Percentiles rank a stretch among this genome's conserved stretches.
These are phyloP conservation scores for Drusus annulatus DNA, from an alignment of 1,140 invertebrate genomes.

Conservation along the genomic window DNA sequence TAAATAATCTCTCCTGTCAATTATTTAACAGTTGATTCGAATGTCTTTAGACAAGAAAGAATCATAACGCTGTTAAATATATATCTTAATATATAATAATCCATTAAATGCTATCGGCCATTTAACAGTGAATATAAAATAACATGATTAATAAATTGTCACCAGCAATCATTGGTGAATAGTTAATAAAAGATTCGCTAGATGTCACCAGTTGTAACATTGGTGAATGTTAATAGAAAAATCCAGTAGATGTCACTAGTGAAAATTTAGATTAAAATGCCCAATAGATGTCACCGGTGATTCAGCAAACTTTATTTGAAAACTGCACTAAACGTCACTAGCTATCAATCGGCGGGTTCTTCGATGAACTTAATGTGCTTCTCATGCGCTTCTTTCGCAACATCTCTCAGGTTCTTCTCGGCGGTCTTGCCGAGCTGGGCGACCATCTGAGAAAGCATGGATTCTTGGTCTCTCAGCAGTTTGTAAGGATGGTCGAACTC, in stretches of 20 bases:
- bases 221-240: not conserved
- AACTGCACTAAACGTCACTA: not conserved
- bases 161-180: slow-evolving; percentile 11
- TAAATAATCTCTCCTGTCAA: no score
- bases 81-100: no score
- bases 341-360: slow-evolving; percentile 51
- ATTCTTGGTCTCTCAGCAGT: slow-evolving; percentile 76
- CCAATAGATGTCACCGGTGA: not conserved
- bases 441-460: slow-evolving; percentile 73
- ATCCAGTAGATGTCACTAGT: no score
- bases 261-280: no score
- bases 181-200: slow-evolving; percentile 1
- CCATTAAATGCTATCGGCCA: no score
- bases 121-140: no score
- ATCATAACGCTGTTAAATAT: no score
- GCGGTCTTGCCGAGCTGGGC: slow-evolving; percentile 66
- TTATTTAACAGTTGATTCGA: no score
- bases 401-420: slow-evolving; percentile 66
- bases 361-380: slow-evolving; percentile 69
- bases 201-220: slow-evolving; percentile 1
- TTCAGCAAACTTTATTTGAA: no score
- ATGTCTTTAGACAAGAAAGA: no score
- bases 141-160: not conserved
- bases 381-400: slow-evolving; percentile 65
- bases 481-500: slow-evolving; percentile 82